These are phyloP conservation scores for Hemistola chrysoprasaria DNA, from an alignment of 2,888 invertebrate species.

Conservation along the genomic window DNA sequence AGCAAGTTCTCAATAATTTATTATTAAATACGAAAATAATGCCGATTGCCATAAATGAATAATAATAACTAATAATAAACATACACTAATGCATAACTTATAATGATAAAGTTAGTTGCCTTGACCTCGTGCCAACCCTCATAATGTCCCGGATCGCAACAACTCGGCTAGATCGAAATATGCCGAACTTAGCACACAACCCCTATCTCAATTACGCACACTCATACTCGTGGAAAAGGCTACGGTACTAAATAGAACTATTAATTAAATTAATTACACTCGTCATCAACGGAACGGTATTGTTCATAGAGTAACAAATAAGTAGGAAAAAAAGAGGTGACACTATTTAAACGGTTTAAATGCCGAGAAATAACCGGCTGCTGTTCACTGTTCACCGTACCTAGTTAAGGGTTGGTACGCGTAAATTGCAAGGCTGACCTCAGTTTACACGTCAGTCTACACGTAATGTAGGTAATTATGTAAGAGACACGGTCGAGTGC, in stretches of 20 bases:
- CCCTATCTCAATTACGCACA: slow-evolving; percentile 17
- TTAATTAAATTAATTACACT: too few relatives aligned
- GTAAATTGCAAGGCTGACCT: slow-evolving; percentile 14
- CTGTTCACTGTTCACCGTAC: slow-evolving; percentile 1
- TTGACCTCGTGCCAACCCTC: slow-evolving; percentile 18
- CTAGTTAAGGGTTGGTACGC: slow-evolving; percentile 5
- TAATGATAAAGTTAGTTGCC: slow-evolving; percentile 13
- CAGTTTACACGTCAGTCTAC: slow-evolving; percentile 14
- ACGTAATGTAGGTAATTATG: slow-evolving; percentile 19
- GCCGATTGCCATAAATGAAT: slow-evolving; percentile 40
- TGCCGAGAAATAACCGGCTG: slow-evolving; percentile 6
- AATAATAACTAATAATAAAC: slow-evolving; percentile 27
- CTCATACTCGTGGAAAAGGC: slow-evolving; percentile 8
- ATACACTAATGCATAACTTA: slow-evolving; percentile 20
- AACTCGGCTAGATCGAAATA: slow-evolving; percentile 5
- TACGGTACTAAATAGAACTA: slow-evolving; percentile 2
- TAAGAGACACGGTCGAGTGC: slow-evolving; percentile 17
- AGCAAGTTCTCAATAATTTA: slow-evolving; percentile 76
- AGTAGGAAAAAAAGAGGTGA: slow-evolving; percentile 4
- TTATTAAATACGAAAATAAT: slow-evolving; percentile 65
- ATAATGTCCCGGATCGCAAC: slow-evolving; percentile 13
- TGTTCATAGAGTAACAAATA: slow-evolving; percentile 16
- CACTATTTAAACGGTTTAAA: slow-evolving; percentile 10
- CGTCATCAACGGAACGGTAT: too few relatives aligned
- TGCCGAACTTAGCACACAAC: slow-evolving; percentile 4